Evolutionary conservation across 2,113 vertebrate species (phyloP).

Genomic region (Sigmodon hispidus): DNA sequence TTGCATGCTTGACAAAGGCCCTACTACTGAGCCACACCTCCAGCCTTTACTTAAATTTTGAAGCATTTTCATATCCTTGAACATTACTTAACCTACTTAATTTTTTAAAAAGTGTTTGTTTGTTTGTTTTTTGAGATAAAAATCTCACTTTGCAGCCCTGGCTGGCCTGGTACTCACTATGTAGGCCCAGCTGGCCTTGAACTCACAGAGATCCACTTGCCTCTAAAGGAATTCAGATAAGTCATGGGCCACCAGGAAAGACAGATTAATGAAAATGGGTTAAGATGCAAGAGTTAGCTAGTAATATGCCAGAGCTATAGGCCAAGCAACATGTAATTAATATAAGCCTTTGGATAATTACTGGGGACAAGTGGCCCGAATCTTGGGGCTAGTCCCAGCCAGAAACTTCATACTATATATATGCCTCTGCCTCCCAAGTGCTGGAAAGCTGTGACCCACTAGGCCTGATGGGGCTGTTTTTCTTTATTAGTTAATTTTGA

Average conservation of each 20-base stretch:
- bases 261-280: too few relatives aligned
- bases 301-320: too few relatives aligned
- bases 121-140: background rate
- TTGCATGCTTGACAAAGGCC: background rate
- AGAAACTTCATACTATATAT: too few relatives aligned
- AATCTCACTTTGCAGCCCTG: background rate
- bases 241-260: too few relatives aligned
- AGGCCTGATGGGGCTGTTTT: background rate
- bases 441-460: background rate
- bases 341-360: too few relatives aligned
- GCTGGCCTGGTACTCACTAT: background rate
- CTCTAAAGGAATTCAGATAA: too few relatives aligned
- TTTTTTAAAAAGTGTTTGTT: background rate
- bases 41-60: background rate
- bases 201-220: background rate
- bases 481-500: background rate
- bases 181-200: background rate
- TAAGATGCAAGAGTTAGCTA: too few relatives aligned
- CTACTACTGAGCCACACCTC: background rate
- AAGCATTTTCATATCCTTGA: background rate
- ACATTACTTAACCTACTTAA: background rate
- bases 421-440: background rate
- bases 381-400: too few relatives aligned
- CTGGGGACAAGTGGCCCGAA: too few relatives aligned
- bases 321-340: too few relatives aligned